phyloP scores from a whole-genome alignment of 2,888 invertebrate genomes.

The Argyresthia albistria region DNA sequence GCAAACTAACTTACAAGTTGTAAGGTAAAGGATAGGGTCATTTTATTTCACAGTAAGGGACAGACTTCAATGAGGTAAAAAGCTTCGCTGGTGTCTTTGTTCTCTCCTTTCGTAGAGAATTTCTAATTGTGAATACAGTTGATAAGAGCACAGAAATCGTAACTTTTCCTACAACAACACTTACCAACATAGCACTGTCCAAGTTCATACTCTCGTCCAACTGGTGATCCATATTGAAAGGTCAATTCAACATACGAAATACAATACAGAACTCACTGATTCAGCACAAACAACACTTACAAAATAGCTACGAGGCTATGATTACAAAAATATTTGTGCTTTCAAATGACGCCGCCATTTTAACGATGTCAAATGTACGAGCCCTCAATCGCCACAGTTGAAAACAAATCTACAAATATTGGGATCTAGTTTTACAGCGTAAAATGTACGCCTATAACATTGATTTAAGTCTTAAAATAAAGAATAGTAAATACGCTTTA shows the following conservation, averaged over 20 bases:
- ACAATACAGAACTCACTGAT: neutral
- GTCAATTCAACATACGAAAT: neutral
- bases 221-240: conserved; percentile 48
- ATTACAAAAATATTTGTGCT: conserved; percentile 32
- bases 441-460: neutral
- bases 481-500: neutral
- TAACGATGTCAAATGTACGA: conserved; percentile 58
- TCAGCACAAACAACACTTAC: conserved; percentile 8
- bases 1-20: too few relatives aligned
- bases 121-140: too few relatives aligned
- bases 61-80: too few relatives aligned
- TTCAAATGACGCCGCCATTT: conserved; percentile 72
- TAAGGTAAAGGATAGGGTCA: too few relatives aligned
- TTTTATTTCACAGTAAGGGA: too few relatives aligned
- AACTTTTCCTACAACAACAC: conserved; percentile 14
- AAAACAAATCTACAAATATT: conserved; percentile 49
- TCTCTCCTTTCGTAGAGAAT: too few relatives aligned
- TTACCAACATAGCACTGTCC: conserved; percentile 53
- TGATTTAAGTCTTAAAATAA: neutral
- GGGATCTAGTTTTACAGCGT: neutral
- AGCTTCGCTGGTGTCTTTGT: too few relatives aligned
- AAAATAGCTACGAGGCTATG: conserved; percentile 7
- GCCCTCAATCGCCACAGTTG: conserved; percentile 55
- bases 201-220: conserved; percentile 53
- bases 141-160: too few relatives aligned